Conservation (phyloP, 2,797 vertebrate genomes). For the Enteromius mattozi region DNA sequence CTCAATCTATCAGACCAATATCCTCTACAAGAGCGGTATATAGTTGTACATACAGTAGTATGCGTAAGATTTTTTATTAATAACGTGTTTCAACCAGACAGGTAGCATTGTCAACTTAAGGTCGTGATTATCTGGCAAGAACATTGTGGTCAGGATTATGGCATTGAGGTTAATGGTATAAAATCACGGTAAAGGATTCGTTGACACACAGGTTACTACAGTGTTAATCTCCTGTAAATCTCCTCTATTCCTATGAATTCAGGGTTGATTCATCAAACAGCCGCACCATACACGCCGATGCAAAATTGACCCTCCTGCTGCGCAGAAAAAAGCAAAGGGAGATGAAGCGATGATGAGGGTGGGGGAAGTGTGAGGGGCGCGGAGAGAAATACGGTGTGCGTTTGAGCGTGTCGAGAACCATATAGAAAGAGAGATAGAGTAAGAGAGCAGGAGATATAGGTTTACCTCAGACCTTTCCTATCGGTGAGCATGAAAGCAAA, state of each 20-base stretch:
- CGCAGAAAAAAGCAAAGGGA: neutral
- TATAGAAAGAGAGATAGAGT: neutral
- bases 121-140: neutral
- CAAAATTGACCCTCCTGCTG: slow-evolving; percentile 22
- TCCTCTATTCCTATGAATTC: slow-evolving; percentile 33
- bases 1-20: neutral
- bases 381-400: neutral
- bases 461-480: slow-evolving; percentile 77
- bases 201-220: slow-evolving; percentile 46
- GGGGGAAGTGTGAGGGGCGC: slow-evolving; percentile 1
- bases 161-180: slow-evolving; percentile 38
- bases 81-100: slow-evolving; percentile 6
- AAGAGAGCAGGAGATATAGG: slow-evolving; percentile 15
- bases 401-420: slow-evolving; percentile 3
- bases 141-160: slow-evolving; percentile 31
- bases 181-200: slow-evolving; percentile 35
- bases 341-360: neutral
- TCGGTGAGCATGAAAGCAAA: slow-evolving; percentile 58
- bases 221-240: slow-evolving; percentile 46
- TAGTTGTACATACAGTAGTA: neutral
- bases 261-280: slow-evolving; percentile 29
- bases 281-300: neutral
- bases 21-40: neutral
- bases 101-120: neutral
- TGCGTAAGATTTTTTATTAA: neutral